phyloP scores from a whole-genome alignment of 2,888 invertebrate species.

The Linhomoeus sp. region DNA sequence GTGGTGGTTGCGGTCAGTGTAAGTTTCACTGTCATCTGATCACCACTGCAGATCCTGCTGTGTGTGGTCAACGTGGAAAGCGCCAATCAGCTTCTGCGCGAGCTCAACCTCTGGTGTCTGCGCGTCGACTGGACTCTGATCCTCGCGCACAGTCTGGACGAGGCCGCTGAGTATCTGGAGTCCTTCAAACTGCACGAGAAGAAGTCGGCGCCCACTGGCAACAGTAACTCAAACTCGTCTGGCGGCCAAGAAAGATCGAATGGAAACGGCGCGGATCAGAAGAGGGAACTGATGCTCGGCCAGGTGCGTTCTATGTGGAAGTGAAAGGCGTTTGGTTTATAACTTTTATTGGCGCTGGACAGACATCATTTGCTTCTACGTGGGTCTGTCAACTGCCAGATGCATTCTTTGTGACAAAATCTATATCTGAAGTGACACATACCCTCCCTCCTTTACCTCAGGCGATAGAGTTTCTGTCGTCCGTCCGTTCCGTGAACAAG shows the following conservation, averaged over 20 bases:
- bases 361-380: no score
- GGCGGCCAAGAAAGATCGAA: no score
- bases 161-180: conserved; percentile 26
- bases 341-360: neutral
- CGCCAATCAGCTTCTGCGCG: conserved; percentile 16
- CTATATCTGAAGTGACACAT: no score
- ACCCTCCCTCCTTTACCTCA: no score
- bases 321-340: neutral
- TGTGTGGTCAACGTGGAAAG: conserved; percentile 19
- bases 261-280: no score
- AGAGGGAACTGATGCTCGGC: no score
- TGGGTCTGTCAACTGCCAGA: no score
- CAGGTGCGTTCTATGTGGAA: neutral
- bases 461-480: conserved; percentile 10
- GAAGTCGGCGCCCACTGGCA: conserved; percentile 7
- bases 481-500: conserved; percentile 16
- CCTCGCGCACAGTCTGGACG: conserved; percentile 19
- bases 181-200: conserved; percentile 18
- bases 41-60: conserved; percentile 14
- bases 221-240: neutral
- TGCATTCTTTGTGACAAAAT: no score
- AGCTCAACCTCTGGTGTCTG: conserved; percentile 21
- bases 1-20: no score
- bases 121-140: conserved; percentile 19
- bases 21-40: no score